Conservation (phyloP, 2,113 vertebrate species). For the Callopanchax toddi region DNA sequence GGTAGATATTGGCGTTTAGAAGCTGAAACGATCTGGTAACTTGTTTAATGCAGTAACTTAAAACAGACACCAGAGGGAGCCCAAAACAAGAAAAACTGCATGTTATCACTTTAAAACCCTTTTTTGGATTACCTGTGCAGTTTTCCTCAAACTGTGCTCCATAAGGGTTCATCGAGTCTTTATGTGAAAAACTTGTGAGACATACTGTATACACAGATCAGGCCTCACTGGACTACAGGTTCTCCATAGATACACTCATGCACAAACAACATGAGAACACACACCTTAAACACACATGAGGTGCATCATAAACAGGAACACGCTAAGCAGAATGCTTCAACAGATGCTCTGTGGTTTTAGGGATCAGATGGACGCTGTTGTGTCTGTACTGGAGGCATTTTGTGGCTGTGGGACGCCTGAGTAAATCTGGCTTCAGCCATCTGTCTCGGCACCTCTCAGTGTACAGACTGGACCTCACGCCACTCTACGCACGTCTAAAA, state of each 20-base stretch:
- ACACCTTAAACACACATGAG: neutral
- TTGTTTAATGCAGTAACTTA: too few species aligned
- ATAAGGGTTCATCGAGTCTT: too few species aligned
- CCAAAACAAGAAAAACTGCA: too few species aligned
- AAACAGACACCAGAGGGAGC: too few species aligned
- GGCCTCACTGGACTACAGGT: neutral
- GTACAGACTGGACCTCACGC: conserved; percentile 11
- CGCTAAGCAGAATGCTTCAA: conserved; percentile 27
- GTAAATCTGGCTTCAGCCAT: conserved; percentile 57
- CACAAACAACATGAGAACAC: conserved; percentile 4
- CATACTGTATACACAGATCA: neutral
- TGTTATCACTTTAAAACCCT: too few species aligned
- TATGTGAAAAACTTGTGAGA: too few species aligned
- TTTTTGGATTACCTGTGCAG: too few species aligned
- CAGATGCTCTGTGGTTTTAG: conserved; percentile 60
- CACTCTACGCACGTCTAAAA: neutral
- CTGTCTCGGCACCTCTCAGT: conserved; percentile 45
- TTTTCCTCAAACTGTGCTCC: too few species aligned
- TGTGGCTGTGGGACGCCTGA: conserved; percentile 46
- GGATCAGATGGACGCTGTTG: conserved; percentile 53
- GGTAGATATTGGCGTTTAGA: too few species aligned
- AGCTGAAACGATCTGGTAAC: too few species aligned
- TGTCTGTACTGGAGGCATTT: conserved; percentile 40
- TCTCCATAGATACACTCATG: neutral
- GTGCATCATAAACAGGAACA: neutral